Base-by-base conservation (phyloP, 2,888 invertebrate species). In the Lymantria monacha region DNA sequence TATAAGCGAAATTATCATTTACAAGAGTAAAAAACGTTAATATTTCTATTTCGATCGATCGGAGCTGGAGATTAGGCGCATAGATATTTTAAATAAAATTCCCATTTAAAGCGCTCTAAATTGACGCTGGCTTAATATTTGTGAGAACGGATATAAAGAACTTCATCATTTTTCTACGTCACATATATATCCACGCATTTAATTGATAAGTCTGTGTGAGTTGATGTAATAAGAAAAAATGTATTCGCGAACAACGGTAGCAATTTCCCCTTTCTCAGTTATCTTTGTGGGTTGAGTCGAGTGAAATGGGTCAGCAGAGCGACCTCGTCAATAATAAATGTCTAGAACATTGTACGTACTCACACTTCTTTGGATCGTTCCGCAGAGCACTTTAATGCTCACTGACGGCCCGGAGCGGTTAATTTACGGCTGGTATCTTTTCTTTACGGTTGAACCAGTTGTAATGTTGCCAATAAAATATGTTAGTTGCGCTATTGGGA, bases 311-410 rank as follows among this genome's bases (percentile, higher is more conserved):
- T 79, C 81, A 78, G 48, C 55, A 59, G 70, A 66, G 51, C 70
- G 57, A 33, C 60, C 66, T 69, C 79, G 75, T 83, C 74, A 76
- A 83, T 83, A 79, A 69, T 67, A 64, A 59, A 74, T 58, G 38
- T 45, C 38, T 46, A 31, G 38, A 12, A 15, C 46, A 37, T 38
- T 14, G 14, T 14, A 52, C 30, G 14, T 14, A 52, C 33, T 42
- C 36, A 30, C 33, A 36, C 36, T 46, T 7, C 42, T 48, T 40
- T 51, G 11, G 14, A 38, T 36, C 31, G 11, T 47, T 44, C 33
- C 42, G 9, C 11, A n/a, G 30, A 30, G 3, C 12, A 44, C 30
- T 51, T 48, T 51, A 42, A 14, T 44, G 12, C 22, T 15, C 33
- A 11, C 42, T 40, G 2, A 43, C 15, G 44, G 31, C n/a, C 12